Evolutionary conservation across 2,797 vertebrate species (phyloP), one percentile per base, ranked within the genome.

Genomic region (Enteromius argenteus): DNA sequence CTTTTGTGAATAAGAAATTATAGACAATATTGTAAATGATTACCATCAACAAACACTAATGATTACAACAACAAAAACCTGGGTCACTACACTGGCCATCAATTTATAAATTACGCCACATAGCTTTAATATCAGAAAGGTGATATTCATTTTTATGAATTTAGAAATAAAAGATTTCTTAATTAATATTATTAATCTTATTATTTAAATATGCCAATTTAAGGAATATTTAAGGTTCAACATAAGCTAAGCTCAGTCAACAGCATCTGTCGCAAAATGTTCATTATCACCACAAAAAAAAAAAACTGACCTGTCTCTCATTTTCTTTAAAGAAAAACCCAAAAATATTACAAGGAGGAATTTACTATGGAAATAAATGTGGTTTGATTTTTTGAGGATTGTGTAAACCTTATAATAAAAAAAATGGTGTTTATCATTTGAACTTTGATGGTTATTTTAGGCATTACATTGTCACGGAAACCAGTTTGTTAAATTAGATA

Each of bases 281-380:
- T 32, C 7, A 53, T 53, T 30, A 21, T 19, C 27, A 51, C 27
- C 4, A 32, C 6, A 30, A 27, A 51, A 49, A 4, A 15, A 23
- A 58, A 3, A 23, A 23, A 10, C 15, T 19, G 5, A 30, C 15
- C 15, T 19, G 1, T 35, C 2, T 30, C 66, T 1, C 10, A n/a
- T 39, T 67, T 68, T 42, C 37, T 68, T n/a, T n/a, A 14, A 68
- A 66, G 30, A 66, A 66, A 39, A 39, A 11, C 66, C n/a, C 66
- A n/a, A 37, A 68, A 37, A 39, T 17, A 15, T 64, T 64, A 64
- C 19, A 42, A 44, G 10, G 7, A 39, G 32, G 8, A 9, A n/a
- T 68, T 10, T 21, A n/a, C 35, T 11, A 37, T n/a, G 66, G 19
- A 68, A 68, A 21, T 11, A n/a, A 68, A 64, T 19, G 30, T 64